Evolutionary conservation across 1,140 invertebrate species (phyloP).

Genomic region (Penaeus indicus): DNA sequence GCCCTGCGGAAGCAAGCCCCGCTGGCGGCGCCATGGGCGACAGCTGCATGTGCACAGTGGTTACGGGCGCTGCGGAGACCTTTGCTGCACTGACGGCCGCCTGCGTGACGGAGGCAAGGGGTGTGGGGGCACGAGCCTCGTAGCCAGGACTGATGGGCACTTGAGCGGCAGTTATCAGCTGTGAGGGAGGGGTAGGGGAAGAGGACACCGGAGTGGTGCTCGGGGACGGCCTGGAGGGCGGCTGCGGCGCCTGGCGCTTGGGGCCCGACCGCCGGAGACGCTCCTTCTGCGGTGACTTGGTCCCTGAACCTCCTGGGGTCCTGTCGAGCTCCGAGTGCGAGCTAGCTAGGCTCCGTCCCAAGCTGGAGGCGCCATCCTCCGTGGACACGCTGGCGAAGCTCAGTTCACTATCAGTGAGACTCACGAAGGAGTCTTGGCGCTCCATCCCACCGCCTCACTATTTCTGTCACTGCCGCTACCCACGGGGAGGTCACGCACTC

Average conservation of each 20-base stretch:
- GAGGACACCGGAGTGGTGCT: not conserved
- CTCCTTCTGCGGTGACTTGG: not conserved
- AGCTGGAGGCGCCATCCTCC: not conserved
- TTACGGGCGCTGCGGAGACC: constrained; percentile 2
- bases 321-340: not conserved
- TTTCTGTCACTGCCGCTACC: not conserved
- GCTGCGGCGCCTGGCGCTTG: constrained; percentile 36
- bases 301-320: not conserved
- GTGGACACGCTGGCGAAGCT: not conserved
- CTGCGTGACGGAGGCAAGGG: not conserved
- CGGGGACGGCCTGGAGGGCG: constrained; percentile 29
- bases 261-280: not conserved
- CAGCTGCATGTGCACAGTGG: constrained; percentile 9
- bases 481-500: not conserved
- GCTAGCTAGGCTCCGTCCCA: not conserved
- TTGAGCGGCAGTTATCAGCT: no score
- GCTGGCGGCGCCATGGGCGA: not conserved
- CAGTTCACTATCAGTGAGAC: constrained; percentile 24
- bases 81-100: not conserved
- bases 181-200: no score
- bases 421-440: constrained; percentile 30
- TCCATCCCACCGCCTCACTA: constrained; percentile 6
- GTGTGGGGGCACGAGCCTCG: not conserved
- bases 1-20: not conserved
- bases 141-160: no score